Evolutionary conservation across 2,888 invertebrate species (phyloP), one percentile per base, ranked within the genome.

Genomic region (Osmoderma eremita): DNA sequence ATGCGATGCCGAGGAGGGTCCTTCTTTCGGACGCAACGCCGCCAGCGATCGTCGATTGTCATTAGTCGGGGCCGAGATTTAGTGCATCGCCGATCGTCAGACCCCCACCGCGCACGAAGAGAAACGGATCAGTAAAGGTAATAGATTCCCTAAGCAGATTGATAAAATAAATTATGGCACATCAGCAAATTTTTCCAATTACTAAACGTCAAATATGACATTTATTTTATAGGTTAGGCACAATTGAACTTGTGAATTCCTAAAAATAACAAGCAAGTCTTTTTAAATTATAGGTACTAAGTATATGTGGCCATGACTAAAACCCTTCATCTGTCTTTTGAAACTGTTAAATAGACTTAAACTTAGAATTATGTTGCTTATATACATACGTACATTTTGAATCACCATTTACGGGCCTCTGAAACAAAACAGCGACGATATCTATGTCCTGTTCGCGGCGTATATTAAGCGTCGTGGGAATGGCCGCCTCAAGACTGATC

Each of bases 381-480:
- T 30, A 15, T 51, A 51, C 24, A n/a, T 13, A 51, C 22, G n/a
- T n/a, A n/a, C n/a, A n/a, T 20, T 12, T 6, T 15, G 30, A 2
- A 20, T 51, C 20, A 6, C 24, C 69, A 15, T 64, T 53, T 58
- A 66, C 50, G 65, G 67, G 24, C 49, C 51, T 65, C 58, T 61
- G 53, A 68, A 70, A 3, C 30, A 30, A 66, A 68, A 58, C 38
- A 20, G 63, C 58, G 18, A 12, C 13, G 24, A 67, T 70, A 70
- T 68, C 68, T 68, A 70, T 66, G 68, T 66, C 49, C 42, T 50
- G 53, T 42, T 54, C 42, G 42, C 66, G 67, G 63, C 68, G 70
- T 72, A 70, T 70, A 69, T 73, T 71, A 72, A 74, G 71, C 70
- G 72, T 71, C 74, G 73, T 74, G 75, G 73, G 75, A 74, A 74